Evolutionary conservation across 1,140 invertebrate genomes (phyloP).

Genomic region (Meloidogyne floridensis): DNA sequence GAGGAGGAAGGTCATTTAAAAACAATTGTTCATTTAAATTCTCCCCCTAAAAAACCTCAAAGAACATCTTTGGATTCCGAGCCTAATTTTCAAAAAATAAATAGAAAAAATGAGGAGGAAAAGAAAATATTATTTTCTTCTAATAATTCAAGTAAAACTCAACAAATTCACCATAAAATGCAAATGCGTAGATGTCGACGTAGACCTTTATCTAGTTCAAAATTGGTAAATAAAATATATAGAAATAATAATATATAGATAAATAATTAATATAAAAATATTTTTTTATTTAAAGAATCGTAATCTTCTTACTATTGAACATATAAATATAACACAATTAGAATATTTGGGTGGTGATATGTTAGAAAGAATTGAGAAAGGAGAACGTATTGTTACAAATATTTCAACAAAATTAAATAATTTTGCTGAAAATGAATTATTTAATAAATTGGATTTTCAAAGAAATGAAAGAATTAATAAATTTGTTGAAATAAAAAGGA

Average conservation of each 20-base stretch:
- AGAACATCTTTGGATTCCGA: not conserved
- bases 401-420: slow-evolving; percentile 25
- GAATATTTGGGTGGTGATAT: slow-evolving; percentile 23
- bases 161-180: slow-evolving; percentile 2
- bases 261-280: not conserved
- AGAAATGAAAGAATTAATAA: slow-evolving; percentile 1
- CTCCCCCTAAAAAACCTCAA: slow-evolving; percentile 1
- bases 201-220: not conserved
- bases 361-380: not conserved
- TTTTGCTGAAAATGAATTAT: slow-evolving; percentile 20
- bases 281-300: not conserved
- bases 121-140: not conserved
- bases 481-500: not conserved
- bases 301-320: slow-evolving; percentile 11
- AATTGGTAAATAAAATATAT: no score
- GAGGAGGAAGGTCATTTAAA: not conserved
- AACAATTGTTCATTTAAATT: not conserved
- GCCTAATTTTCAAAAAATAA: no score
- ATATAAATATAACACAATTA: slow-evolving; percentile 30
- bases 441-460: slow-evolving; percentile 5
- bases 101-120: not conserved
- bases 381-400: slow-evolving; percentile 15
- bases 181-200: not conserved
- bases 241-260: not conserved
- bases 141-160: not conserved